phyloP scores from a whole-genome alignment of 2,113 vertebrate species.

The Microcebus tavaratra region DNA sequence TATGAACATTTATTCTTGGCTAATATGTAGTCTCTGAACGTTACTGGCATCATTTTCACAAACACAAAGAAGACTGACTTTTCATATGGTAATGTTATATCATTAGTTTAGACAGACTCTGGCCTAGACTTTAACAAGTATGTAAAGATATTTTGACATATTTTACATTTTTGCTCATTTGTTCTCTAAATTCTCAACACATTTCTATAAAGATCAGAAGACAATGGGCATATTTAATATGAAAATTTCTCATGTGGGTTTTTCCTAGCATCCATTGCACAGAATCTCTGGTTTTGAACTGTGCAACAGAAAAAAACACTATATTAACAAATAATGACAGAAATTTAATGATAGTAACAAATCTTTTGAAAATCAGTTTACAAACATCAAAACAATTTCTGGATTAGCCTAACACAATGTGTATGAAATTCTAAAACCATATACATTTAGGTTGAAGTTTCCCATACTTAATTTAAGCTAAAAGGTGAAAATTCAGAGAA shows the following conservation, averaged over 20 bases:
- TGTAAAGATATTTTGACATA: not conserved
- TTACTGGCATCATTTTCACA: not conserved
- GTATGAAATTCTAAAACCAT: constrained; percentile 32
- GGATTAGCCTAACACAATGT: not conserved
- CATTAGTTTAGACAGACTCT: not conserved
- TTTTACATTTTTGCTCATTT: constrained; percentile 17
- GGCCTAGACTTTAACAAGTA: not conserved
- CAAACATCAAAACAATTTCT: not conserved
- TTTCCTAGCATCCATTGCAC: not conserved
- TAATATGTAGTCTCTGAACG: not conserved
- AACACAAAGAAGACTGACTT: not conserved
- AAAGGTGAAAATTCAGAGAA: constrained; percentile 14
- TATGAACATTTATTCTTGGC: not conserved
- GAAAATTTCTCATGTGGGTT: not conserved
- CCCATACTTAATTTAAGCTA: not conserved
- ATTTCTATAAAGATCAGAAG: not conserved
- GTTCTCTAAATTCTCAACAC: not conserved
- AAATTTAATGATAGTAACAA: constrained; percentile 19
- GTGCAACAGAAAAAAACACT: not conserved
- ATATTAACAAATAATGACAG: not conserved
- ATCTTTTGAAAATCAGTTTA: constrained; percentile 32
- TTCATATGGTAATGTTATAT: not conserved
- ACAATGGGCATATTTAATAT: not conserved
- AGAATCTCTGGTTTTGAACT: not conserved
- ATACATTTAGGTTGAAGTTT: not conserved